A percentile compares a stretch with the other conserved stretches of the same genome.
Conservation (phyloP, 2,113 vertebrate species). For the Amia ocellicauda region DNA sequence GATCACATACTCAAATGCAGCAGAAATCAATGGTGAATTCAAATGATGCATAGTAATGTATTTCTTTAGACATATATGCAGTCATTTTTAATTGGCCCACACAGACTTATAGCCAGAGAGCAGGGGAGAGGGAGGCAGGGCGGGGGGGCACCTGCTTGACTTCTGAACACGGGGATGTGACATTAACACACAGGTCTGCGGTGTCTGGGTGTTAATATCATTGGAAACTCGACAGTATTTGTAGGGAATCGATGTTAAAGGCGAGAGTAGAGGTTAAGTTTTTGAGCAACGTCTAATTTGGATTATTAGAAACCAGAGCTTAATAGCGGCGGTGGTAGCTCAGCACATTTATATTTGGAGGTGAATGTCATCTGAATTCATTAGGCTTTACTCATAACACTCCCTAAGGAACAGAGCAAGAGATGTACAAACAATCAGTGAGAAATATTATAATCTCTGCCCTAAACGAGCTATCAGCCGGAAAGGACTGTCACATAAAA, state of each 20-base stretch:
- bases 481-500: too few relatives aligned
- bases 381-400: background rate
- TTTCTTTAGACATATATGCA: conserved; percentile 39
- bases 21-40: conserved; percentile 42
- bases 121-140: conserved; percentile 27
- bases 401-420: background rate
- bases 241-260: conserved; percentile 26
- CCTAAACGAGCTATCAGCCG: too few relatives aligned
- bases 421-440: background rate
- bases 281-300: conserved; percentile 29
- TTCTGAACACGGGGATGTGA: conserved; percentile 55
- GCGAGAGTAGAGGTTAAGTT: conserved; percentile 31
- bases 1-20: conserved; percentile 30
- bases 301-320: background rate
- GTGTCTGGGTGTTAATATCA: too few relatives aligned
- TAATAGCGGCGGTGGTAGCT: background rate
- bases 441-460: too few relatives aligned
- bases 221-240: conserved; percentile 53
- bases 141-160: conserved; percentile 32
- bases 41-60: conserved; percentile 48
- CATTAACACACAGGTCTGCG: too few relatives aligned
- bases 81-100: conserved; percentile 57
- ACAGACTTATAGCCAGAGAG: conserved; percentile 41
- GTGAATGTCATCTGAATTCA: background rate
- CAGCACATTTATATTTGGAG: too few relatives aligned